These are phyloP conservation scores for Polydrusus pterygomalis DNA, from an alignment of 2,888 invertebrate species.

Conservation along the genomic window DNA sequence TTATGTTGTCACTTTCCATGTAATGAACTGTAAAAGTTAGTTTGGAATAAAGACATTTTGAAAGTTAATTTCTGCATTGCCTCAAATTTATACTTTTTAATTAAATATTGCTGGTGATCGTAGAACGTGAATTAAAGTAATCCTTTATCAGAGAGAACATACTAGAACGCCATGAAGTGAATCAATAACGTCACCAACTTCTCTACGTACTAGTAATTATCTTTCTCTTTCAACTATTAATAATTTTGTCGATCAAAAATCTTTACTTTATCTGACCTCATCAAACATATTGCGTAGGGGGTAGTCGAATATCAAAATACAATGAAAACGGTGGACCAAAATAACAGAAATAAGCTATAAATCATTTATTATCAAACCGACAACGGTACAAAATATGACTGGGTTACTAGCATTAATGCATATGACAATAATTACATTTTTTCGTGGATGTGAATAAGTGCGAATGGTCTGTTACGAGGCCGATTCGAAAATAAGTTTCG, in stretches of 20 bases:
- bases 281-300: conserved; percentile 69
- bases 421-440: conserved; percentile 68
- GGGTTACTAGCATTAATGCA: conserved; percentile 62
- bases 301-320: conserved; percentile 69
- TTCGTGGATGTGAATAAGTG: conserved; percentile 58
- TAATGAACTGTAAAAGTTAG: no score
- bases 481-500: not conserved
- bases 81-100: no score
- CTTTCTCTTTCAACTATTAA: conserved; percentile 50
- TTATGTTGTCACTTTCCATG: no score
- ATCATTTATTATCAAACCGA: conserved; percentile 40
- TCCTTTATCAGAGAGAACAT: no score
- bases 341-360: conserved; percentile 55
- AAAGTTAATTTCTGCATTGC: no score
- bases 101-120: no score
- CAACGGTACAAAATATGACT: conserved; percentile 54
- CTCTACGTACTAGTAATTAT: not conserved
- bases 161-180: no score
- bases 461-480: conserved; percentile 1
- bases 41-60: no score
- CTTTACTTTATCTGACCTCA: conserved; percentile 63
- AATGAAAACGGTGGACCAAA: conserved; percentile 61
- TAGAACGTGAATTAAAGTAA: no score
- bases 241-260: conserved; percentile 58
- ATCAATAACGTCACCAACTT: no score